Evolutionary conservation across 2,888 invertebrate species (phyloP).

Genomic region (Hyppa rectilinea): DNA sequence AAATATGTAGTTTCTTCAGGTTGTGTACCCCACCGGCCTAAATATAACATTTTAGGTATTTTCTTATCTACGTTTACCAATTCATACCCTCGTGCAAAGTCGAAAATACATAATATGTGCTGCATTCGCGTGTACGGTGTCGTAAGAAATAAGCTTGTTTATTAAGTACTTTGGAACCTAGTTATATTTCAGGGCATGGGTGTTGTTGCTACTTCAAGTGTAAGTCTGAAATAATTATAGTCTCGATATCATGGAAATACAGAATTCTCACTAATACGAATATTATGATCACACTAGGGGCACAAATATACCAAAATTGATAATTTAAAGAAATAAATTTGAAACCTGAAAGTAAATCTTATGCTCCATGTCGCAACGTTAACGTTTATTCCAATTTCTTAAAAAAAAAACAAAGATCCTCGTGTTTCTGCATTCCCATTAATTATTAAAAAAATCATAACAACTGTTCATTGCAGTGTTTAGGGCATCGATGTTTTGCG

Average conservation of each 20-base stretch:
- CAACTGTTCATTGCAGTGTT: conserved; percentile 63
- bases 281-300: not conserved
- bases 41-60: not conserved
- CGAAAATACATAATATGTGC: too few relatives aligned
- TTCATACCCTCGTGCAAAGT: not conserved
- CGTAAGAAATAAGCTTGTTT: not conserved
- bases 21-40: not conserved
- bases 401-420: not conserved
- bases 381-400: not conserved
- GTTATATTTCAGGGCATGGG: conserved; percentile 65
- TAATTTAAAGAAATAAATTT: not conserved
- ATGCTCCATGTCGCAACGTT: not conserved
- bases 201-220: conserved; percentile 61
- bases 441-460: not conserved
- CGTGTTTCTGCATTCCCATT: not conserved
- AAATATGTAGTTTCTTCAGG: not conserved
- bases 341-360: not conserved
- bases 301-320: not conserved
- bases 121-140: not conserved
- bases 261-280: not conserved
- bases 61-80: not conserved
- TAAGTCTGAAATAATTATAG: conserved; percentile 55
- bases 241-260: not conserved
- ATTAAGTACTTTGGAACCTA: not conserved
- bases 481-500: conserved; percentile 72